Conservation (phyloP, 1,140 invertebrate species). For the Philopotamus ludificatus region DNA sequence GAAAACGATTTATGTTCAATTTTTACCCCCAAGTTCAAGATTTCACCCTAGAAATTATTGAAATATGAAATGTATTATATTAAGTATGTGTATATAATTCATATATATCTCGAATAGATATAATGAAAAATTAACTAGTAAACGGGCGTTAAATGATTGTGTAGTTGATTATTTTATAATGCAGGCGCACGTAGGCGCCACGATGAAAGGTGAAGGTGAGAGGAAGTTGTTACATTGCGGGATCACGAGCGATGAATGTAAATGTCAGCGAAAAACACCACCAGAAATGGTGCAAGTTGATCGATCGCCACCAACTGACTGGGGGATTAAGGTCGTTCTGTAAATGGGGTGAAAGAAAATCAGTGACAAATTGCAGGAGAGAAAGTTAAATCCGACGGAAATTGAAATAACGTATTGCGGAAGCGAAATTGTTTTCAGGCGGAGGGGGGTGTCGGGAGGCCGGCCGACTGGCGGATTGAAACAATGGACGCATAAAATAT, state of each 20-base stretch:
- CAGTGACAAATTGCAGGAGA: neutral
- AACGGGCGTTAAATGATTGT: too few relatives aligned
- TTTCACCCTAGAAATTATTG: too few relatives aligned
- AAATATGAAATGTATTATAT: too few relatives aligned
- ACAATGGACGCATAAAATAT: neutral
- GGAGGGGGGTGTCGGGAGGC: neutral
- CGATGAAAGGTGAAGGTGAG: slow-evolving; percentile 2
- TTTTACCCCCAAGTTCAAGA: too few relatives aligned
- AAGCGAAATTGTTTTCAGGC: neutral
- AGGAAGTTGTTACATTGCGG: neutral
- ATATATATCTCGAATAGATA: too few relatives aligned
- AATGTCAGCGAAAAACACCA: slow-evolving; percentile 3
- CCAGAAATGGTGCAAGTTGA: slow-evolving; percentile 6
- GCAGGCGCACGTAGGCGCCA: neutral
- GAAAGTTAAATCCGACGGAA: neutral
- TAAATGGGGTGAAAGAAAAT: neutral
- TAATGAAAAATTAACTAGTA: too few relatives aligned
- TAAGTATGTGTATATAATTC: too few relatives aligned
- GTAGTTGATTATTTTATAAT: neutral
- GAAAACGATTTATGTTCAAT: too few relatives aligned
- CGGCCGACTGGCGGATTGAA: neutral
- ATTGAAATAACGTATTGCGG: neutral
- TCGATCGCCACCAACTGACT: slow-evolving; percentile 4
- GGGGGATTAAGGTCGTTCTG: slow-evolving; percentile 3
- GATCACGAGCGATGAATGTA: neutral